Base-by-base conservation (phyloP, 2,888 invertebrate species). In the Schizotus pectinicornis region DNA sequence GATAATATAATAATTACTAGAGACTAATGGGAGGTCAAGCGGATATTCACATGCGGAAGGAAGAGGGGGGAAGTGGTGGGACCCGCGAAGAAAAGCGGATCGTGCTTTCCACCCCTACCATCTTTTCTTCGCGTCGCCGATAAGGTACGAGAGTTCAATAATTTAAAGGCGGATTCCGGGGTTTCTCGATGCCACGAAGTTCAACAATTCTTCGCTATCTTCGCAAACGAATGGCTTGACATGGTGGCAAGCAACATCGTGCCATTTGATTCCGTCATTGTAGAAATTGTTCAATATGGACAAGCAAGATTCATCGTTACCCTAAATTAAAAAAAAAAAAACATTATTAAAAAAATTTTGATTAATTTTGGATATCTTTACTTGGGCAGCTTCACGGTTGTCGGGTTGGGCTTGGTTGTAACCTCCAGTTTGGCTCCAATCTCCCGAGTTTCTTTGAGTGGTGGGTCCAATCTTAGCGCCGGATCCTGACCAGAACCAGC, bases 401-500 rank as follows among this genome's bases (percentile, higher is more conserved):
- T 94, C 94, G 5, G 94, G 94, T 79, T 94, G 94, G 0, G 91
- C 83, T 75, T 93, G 92, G 47, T 92, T 91, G 77, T 88, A 94
- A 66, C 94, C 94, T 58, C 94, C 94, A 47, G 94, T 94, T 74
- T 84, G 83, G 68, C 92, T 93, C 94, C 94, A 94, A 78, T 94
- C 94, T 35, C 94, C 94, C 58, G 93, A 89, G 80, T 92, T 94
- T 63, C 94, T 86, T 78, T 93, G 92, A 32, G 89, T 89, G 51
- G 94, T 94, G 59, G 94, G 88, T 41, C 94, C 94, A 75, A 94
- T 92, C 82, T 94, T 94, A 61, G 91, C 94, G 31, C 94, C 94
- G 6, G 94, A 94, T 64, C 94, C 94, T 5, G 92, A 93, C 94
- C 94, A 95, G 86, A 95, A 95, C 94, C 94, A 95, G 53, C 92